Percentiles rank a stretch among this genome's conserved stretches.
Conservation (phyloP, 1,140 invertebrate genomes). For the Brachionus sp. region DNA sequence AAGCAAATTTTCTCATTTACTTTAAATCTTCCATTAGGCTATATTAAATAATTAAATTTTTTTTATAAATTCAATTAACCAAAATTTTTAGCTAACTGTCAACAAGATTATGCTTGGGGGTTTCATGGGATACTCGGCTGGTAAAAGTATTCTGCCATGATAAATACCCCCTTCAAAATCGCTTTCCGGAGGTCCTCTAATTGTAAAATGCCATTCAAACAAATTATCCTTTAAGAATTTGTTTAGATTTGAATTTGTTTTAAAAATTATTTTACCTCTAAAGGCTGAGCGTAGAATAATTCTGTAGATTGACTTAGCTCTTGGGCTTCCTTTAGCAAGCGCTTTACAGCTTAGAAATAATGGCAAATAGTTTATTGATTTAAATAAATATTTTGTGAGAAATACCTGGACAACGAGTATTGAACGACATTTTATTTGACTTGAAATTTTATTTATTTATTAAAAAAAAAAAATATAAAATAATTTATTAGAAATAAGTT, state of each 20-base stretch:
- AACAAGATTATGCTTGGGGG: constrained; percentile 89
- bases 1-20: constrained; percentile 90
- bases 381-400: background rate
- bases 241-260: background rate
- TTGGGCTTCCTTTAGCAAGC: constrained; percentile 84
- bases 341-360: constrained; percentile 70
- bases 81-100: constrained; percentile 66
- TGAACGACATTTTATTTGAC: constrained; percentile 24
- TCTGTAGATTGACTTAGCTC: constrained; percentile 80
- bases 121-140: constrained; percentile 92
- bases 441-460: background rate
- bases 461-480: background rate
- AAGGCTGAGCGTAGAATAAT: constrained; percentile 81
- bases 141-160: constrained; percentile 81
- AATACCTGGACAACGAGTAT: constrained; percentile 33
- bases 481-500: background rate
- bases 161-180: constrained; percentile 86
- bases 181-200: constrained; percentile 76
- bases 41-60: constrained; percentile 50
- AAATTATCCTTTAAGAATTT: constrained; percentile 70
- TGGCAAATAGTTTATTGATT: background rate
- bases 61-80: background rate
- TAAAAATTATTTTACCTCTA: constrained; percentile 64
- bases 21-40: constrained; percentile 93
- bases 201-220: constrained; percentile 97